Evolutionary conservation across 1,140 invertebrate species (phyloP).

Genomic region (Planococcus citri): DNA sequence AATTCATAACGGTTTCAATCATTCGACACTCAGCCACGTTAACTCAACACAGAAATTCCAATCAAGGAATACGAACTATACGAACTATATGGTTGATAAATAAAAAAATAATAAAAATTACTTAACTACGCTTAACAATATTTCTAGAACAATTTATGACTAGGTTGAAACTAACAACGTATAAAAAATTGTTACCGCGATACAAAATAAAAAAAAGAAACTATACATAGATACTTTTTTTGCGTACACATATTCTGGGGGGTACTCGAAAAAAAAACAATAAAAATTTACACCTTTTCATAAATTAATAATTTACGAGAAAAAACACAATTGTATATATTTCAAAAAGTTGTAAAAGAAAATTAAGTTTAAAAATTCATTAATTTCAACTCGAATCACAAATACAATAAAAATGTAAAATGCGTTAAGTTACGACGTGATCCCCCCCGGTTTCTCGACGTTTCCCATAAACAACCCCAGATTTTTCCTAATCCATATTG

Average conservation of each 20-base stretch:
- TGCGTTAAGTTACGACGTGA: no score
- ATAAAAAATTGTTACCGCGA: not conserved
- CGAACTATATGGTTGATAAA: not conserved
- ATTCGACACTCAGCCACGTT: no score
- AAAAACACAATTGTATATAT: not conserved
- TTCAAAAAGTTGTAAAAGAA: not conserved
- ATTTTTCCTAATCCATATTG: no score
- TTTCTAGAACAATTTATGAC: conserved; percentile 12
- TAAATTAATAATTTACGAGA: not conserved
- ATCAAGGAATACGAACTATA: not conserved
- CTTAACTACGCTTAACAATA: not conserved
- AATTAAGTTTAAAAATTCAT: no score
- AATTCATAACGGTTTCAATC: no score
- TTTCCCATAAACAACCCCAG: no score
- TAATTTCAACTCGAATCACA: no score
- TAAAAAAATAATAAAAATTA: not conserved
- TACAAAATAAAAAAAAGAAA: not conserved
- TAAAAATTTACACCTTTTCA: not conserved
- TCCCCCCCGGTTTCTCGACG: no score
- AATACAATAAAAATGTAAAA: no score
- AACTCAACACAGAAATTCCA: no score
- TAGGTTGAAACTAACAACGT: conserved; percentile 7
- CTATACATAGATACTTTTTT: not conserved
- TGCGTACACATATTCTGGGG: not conserved
- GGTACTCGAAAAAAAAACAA: not conserved